Conservation (phyloP, 2,113 vertebrate species). For the Syngnathus typhle region DNA sequence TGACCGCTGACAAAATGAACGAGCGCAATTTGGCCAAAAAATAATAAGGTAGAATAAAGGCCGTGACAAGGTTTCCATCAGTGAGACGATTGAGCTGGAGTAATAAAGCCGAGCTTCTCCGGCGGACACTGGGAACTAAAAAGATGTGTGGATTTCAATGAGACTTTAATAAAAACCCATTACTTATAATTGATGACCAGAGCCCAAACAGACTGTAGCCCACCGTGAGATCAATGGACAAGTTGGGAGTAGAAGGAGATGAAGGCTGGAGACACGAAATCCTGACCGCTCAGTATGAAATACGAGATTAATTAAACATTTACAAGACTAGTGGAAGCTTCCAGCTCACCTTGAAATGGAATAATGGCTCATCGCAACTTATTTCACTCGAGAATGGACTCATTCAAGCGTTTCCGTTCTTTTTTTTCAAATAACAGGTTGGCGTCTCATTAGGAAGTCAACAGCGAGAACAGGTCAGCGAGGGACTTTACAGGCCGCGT, state of each 20-base stretch:
- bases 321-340: conserved; percentile 49
- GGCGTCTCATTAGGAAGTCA: conserved; percentile 37
- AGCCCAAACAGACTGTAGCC: conserved; percentile 56
- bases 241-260: conserved; percentile 45
- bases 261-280: conserved; percentile 51
- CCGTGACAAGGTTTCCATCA: conserved; percentile 66
- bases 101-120: conserved; percentile 65
- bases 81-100: conserved; percentile 63
- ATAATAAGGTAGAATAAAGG: conserved; percentile 80
- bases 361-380: conserved; percentile 35
- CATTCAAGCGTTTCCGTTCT: conserved; percentile 28
- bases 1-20: conserved; percentile 85
- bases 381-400: conserved; percentile 32
- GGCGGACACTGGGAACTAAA: conserved; percentile 55
- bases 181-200: conserved; percentile 74
- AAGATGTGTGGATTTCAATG: conserved; percentile 68
- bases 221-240: conserved; percentile 63
- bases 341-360: conserved; percentile 41
- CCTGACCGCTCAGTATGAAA: conserved; percentile 45
- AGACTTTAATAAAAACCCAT: conserved; percentile 69
- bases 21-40: conserved; percentile 81
- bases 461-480: conserved; percentile 57
- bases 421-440: conserved; percentile 43
- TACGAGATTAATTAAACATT: conserved; percentile 62
- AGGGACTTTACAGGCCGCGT: conserved; percentile 26